phyloP scores from a whole-genome alignment of 2,888 invertebrate species.

The Coecobrya sp. region DNA sequence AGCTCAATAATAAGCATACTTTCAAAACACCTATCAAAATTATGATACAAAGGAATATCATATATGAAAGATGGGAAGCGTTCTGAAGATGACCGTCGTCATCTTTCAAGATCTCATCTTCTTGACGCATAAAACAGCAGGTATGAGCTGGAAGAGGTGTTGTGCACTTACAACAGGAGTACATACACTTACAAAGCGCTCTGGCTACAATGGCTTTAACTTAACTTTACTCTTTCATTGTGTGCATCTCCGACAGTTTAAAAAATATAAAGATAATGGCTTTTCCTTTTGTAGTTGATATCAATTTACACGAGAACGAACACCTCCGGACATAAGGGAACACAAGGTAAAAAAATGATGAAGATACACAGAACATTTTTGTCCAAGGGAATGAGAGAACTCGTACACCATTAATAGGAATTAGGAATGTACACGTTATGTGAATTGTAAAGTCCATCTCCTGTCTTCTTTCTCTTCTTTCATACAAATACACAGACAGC shows the following conservation, averaged over 20 bases:
- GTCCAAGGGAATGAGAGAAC: constrained; percentile 29
- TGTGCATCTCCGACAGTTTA: constrained; percentile 55
- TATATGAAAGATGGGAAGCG: constrained; percentile 75
- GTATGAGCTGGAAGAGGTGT: constrained; percentile 74
- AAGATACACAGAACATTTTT: neutral
- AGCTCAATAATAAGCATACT: neutral
- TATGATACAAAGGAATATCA: neutral
- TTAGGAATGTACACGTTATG: neutral
- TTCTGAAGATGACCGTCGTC: constrained; percentile 63
- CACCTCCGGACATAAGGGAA: constrained; percentile 69
- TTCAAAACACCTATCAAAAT: neutral
- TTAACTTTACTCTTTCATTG: constrained; percentile 69
- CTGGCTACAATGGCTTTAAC: constrained; percentile 39
- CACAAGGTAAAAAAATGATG: constrained; percentile 50
- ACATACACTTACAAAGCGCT: constrained; percentile 31
- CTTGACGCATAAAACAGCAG: constrained; percentile 75
- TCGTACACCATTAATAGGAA: neutral
- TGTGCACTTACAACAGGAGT: constrained; percentile 7
- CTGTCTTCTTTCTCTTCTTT: neutral
- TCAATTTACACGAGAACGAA: constrained; percentile 70
- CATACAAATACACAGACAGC: neutral
- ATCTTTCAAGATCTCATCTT: constrained; percentile 75
- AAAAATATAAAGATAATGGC: constrained; percentile 59
- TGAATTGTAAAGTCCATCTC: neutral
- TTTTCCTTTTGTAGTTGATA: constrained; percentile 53